Conservation (phyloP, 2,797 vertebrate genomes). For the Urosaurus nigricauda region DNA sequence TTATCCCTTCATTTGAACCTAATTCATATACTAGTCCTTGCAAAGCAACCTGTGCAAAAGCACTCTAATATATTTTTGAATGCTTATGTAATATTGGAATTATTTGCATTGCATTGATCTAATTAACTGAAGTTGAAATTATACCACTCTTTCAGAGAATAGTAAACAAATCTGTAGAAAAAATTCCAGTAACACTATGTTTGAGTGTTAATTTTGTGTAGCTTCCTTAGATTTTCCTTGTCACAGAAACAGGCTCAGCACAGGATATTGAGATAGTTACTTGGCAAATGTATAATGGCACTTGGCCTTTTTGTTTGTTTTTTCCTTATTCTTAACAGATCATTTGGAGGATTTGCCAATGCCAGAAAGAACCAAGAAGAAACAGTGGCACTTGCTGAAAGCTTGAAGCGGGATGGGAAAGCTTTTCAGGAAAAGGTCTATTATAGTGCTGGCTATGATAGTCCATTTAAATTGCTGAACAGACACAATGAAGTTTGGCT, state of each 20-base stretch:
- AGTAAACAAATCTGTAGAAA: neutral
- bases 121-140: neutral
- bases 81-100: neutral
- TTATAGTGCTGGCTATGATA: constrained; percentile 85
- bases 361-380: constrained; percentile 82
- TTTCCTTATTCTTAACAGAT: constrained; percentile 72
- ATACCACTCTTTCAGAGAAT: neutral
- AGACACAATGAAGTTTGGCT: constrained; percentile 87
- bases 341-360: constrained; percentile 81
- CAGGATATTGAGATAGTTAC: neutral
- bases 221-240: neutral
- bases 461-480: constrained; percentile 85
- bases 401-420: constrained; percentile 82
- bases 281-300: neutral
- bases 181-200: neutral
- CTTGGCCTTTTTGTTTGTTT: neutral
- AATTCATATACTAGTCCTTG: neutral
- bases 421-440: constrained; percentile 81
- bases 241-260: neutral
- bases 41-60: neutral
- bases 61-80: neutral
- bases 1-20: too few species aligned
- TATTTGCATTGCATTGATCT: neutral
- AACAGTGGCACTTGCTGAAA: constrained; percentile 81
- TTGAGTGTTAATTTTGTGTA: neutral